These are phyloP conservation scores for Tapera naevia DNA, from an alignment of 2,797 vertebrate species.

Conservation along the genomic window DNA sequence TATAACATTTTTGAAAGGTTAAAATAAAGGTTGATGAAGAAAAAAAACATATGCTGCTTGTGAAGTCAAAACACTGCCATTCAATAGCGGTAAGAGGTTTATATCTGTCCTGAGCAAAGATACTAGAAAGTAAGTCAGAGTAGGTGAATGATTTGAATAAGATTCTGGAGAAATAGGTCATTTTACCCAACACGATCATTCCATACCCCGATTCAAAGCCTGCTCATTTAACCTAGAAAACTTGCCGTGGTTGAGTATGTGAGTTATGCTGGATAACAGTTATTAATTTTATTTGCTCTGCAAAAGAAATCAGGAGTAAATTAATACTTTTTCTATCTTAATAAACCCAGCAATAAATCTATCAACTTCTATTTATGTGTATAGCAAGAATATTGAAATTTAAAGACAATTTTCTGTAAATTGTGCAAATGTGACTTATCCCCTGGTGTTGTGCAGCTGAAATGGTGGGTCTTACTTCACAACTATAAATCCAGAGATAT, in stretches of 20 bases:
- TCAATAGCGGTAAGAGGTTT: not conserved
- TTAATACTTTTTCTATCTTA: not conserved
- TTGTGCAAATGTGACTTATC: not conserved
- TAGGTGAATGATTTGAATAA: not conserved
- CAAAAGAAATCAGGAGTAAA: not conserved
- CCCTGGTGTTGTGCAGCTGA: not conserved
- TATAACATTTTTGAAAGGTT: not conserved
- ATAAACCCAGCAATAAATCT: not conserved
- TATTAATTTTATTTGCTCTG: not conserved
- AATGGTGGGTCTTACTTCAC: not conserved
- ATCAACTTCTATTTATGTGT: not conserved
- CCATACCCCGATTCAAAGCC: not conserved
- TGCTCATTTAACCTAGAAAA: not conserved
- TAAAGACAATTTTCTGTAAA: not conserved
- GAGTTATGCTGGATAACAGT: not conserved
- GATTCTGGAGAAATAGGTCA: not conserved
- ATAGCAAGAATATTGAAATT: not conserved
- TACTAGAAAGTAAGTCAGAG: not conserved
- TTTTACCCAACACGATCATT: not conserved
- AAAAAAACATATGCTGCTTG: not conserved
- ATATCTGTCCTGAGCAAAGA: not conserved
- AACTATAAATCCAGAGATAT: not conserved
- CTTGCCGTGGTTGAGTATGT: not conserved
- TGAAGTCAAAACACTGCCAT: not conserved
- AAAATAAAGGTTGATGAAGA: not conserved